Conservation (phyloP, 1,140 invertebrate species). For the Orius insidiosus region DNA sequence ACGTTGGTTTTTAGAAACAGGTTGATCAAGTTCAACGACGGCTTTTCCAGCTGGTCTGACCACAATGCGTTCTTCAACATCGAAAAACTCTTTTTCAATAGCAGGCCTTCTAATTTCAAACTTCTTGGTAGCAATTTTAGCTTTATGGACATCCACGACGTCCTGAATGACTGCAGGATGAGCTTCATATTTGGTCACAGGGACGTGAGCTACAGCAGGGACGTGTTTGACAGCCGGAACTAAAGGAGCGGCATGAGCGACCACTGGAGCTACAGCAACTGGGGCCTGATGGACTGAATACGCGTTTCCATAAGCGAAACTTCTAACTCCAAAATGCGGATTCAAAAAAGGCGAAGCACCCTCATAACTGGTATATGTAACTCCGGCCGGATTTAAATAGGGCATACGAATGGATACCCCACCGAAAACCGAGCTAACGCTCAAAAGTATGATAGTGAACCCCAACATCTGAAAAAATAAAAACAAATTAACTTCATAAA, state of each 20-base stretch:
- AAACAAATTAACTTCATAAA: no score
- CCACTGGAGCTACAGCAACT: slow-evolving; percentile 24
- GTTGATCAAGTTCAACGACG: slow-evolving; percentile 39
- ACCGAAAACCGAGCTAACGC: slow-evolving; percentile 15
- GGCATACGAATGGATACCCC: slow-evolving; percentile 28
- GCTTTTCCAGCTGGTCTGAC: slow-evolving; percentile 42
- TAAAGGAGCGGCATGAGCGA: slow-evolving; percentile 23
- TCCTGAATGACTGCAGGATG: slow-evolving; percentile 34
- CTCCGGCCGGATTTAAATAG: slow-evolving; percentile 30
- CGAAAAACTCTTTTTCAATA: slow-evolving; percentile 46
- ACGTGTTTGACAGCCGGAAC: slow-evolving; percentile 33
- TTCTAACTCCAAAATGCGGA: slow-evolving; percentile 13
- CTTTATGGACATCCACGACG: slow-evolving; percentile 33
- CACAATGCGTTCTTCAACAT: slow-evolving; percentile 41
- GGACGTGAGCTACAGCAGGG: slow-evolving; percentile 30
- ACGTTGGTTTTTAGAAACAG: slow-evolving; percentile 36
- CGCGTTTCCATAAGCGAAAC: slow-evolving; percentile 14
- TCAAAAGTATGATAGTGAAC: not conserved
- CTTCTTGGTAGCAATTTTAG: slow-evolving; percentile 30
- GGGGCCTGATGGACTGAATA: slow-evolving; percentile 18
- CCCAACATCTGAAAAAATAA: no score
- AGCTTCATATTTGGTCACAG: slow-evolving; percentile 31
- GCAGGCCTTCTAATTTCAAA: slow-evolving; percentile 39
- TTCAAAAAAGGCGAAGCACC: slow-evolving; percentile 21
- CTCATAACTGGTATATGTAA: slow-evolving; percentile 27